A percentile compares a stretch with the other conserved stretches of the same genome.
Evolutionary conservation across 2,797 vertebrate species (phyloP).

Genomic region (Aratinga solstitialis): DNA sequence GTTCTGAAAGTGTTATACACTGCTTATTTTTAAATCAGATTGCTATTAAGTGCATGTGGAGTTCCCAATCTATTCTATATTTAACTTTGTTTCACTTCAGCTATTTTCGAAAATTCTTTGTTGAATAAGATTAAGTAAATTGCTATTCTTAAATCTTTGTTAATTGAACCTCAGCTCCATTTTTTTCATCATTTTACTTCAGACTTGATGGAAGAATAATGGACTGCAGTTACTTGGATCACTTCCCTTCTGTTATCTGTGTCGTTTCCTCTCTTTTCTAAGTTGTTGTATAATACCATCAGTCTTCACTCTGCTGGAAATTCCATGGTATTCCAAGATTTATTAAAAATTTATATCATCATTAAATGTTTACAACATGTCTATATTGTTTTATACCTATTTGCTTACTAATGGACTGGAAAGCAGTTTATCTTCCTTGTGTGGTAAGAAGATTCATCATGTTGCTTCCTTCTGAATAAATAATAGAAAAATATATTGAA

Average conservation of each 20-base stretch:
- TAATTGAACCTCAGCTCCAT: neutral
- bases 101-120: neutral
- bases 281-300: neutral
- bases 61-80: neutral
- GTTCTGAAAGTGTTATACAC: neutral
- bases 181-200: neutral
- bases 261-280: neutral
- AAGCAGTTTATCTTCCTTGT: neutral
- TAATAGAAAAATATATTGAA: neutral
- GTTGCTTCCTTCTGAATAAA: neutral
- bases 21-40: neutral
- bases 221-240: neutral
- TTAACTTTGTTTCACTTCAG: neutral
- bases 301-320: neutral
- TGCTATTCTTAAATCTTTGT: neutral
- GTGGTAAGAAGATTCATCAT: neutral
- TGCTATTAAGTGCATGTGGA: neutral
- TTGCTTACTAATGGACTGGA: conserved; percentile 15
- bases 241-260: neutral
- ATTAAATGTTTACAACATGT: conserved; percentile 2
- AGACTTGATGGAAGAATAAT: neutral
- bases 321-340: neutral
- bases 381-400: neutral
- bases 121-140: neutral
- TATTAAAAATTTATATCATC: neutral